phyloP scores from a whole-genome alignment of 2,888 invertebrate genomes.

The Oscheius myriophilus region DNA sequence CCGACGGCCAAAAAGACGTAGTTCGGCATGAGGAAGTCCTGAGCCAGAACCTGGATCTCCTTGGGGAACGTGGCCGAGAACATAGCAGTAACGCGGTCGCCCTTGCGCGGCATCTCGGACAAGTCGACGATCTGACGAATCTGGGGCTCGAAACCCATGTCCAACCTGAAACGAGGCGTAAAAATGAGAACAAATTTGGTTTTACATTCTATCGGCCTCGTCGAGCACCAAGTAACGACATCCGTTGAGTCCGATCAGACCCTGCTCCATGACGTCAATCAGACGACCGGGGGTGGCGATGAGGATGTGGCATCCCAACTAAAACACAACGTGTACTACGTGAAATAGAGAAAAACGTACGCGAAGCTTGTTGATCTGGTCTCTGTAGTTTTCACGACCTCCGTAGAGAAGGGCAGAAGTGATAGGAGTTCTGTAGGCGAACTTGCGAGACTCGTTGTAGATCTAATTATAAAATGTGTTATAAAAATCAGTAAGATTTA shows the following conservation, averaged over 20 bases:
- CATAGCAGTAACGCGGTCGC: slow-evolving; percentile 97
- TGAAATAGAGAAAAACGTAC: slow-evolving; percentile 40
- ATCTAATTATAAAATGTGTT: too few species aligned
- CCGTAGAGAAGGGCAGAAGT: slow-evolving; percentile 98
- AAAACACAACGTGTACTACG: slow-evolving; percentile 71
- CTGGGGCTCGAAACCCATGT: slow-evolving; percentile 99
- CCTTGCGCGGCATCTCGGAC: slow-evolving; percentile 92
- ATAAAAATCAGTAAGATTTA: too few species aligned
- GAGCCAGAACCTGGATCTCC: slow-evolving; percentile 92
- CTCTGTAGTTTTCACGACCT: slow-evolving; percentile 76
- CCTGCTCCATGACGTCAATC: slow-evolving; percentile 94
- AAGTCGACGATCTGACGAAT: slow-evolving; percentile 83
- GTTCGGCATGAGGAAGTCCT: slow-evolving; percentile 91
- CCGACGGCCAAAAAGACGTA: slow-evolving; percentile 99
- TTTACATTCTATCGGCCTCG: slow-evolving; percentile 99
- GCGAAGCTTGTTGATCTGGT: slow-evolving; percentile 70
- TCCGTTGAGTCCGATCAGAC: slow-evolving; percentile 89
- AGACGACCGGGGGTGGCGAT: slow-evolving; percentile 98
- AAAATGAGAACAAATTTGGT: too few species aligned
- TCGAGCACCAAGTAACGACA: slow-evolving; percentile 87
- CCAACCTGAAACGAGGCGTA: too few species aligned
- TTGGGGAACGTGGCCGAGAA: slow-evolving; percentile 99
- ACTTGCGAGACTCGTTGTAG: slow-evolving; percentile 97
- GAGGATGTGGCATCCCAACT: slow-evolving; percentile 94
- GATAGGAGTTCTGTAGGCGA: slow-evolving; percentile 94